A percentile compares a stretch with the other conserved stretches of the same genome.
phyloP scores from a whole-genome alignment of 1,140 invertebrate genomes.

The Zaprionus davidi region DNA sequence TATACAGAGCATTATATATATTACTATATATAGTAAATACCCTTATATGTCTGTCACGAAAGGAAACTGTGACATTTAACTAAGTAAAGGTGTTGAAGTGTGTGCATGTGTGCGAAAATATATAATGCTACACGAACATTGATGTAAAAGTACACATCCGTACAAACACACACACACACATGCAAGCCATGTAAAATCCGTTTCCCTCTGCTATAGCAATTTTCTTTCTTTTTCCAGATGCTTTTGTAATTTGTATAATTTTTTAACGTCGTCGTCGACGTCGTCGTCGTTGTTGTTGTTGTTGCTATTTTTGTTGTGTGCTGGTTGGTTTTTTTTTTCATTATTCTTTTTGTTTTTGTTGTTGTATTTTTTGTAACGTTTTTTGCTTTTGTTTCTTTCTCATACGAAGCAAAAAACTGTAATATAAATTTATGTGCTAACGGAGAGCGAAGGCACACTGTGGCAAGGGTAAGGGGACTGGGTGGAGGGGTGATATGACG shows the following conservation, averaged over 20 bases:
- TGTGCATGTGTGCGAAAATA: slow-evolving; percentile 1
- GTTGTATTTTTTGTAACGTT: slow-evolving; percentile 41
- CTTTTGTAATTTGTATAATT: slow-evolving; percentile 79
- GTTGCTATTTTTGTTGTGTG: slow-evolving; percentile 30
- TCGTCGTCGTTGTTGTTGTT: slow-evolving; percentile 21
- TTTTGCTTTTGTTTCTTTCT: slow-evolving; percentile 65
- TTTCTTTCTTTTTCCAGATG: slow-evolving; percentile 55
- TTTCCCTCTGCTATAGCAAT: slow-evolving; percentile 50
- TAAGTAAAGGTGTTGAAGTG: not conserved
- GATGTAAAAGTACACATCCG: slow-evolving; percentile 23
- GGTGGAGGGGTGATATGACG: not conserved
- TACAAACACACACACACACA: slow-evolving; percentile 17
- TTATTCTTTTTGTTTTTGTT: slow-evolving; percentile 36
- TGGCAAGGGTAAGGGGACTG: not conserved
- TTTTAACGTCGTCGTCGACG: slow-evolving; percentile 70
- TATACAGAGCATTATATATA: not conserved
- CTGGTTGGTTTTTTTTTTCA: slow-evolving; percentile 39
- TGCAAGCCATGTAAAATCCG: slow-evolving; percentile 51
- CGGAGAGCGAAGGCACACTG: slow-evolving; percentile 10
- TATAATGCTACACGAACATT: slow-evolving; percentile 24
- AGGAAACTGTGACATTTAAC: not conserved
- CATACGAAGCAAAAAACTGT: slow-evolving; percentile 63
- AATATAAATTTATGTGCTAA: slow-evolving; percentile 78
- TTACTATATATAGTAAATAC: not conserved
- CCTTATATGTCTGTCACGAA: not conserved